phyloP scores from a whole-genome alignment of 2,113 vertebrate genomes.

The Cavia aperea region DNA sequence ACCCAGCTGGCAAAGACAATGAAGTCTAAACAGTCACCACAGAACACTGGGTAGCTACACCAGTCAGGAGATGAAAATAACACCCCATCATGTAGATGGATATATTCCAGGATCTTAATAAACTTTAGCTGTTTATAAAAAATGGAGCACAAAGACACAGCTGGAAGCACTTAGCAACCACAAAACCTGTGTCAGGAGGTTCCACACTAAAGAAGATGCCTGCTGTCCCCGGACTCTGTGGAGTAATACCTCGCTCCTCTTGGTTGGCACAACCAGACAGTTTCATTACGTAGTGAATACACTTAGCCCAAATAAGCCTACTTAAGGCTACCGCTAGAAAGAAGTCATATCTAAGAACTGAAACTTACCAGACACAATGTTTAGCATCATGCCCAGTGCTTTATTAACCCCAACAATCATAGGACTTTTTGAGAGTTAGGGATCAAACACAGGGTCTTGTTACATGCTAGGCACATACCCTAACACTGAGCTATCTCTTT shows the following conservation, averaged over 20 bases:
- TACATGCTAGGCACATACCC: neutral
- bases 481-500: neutral
- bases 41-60: neutral
- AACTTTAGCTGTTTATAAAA: neutral
- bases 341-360: neutral
- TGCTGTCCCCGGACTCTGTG: neutral
- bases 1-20: neutral
- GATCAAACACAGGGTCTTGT: neutral
- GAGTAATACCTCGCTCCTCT: neutral
- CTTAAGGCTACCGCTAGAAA: neutral
- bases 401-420: neutral
- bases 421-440: neutral
- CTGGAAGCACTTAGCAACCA: neutral
- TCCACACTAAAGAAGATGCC: neutral
- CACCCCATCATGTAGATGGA: neutral
- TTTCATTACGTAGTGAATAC: neutral
- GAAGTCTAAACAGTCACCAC: neutral
- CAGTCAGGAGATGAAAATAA: neutral
- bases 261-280: neutral
- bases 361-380: neutral
- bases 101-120: neutral
- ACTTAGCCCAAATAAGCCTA: neutral
- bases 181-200: neutral
- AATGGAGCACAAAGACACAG: neutral
- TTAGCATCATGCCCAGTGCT: neutral